Conservation (phyloP, 2,888 invertebrate species). For the Ormyrus thymus region DNA sequence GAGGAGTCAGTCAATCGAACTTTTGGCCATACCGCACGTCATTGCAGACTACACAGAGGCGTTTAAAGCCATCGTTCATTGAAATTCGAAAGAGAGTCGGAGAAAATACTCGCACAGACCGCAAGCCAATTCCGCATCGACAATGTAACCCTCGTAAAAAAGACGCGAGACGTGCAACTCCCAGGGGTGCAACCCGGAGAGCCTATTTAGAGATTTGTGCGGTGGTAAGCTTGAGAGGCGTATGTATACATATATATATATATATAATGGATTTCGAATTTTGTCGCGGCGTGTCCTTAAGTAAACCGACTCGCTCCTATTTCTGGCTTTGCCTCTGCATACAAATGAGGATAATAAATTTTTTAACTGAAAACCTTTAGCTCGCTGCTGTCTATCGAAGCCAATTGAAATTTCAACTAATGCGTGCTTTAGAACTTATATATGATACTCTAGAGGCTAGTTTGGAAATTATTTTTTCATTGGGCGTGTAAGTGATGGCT, state of each 20-base stretch:
- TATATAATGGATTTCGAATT: conserved; percentile 30
- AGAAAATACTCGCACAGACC: conserved; percentile 56
- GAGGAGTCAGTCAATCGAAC: neutral
- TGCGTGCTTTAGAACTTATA: conserved; percentile 4
- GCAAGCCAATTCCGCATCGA: conserved; percentile 59
- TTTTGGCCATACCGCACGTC: conserved; percentile 61
- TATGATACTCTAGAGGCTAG: neutral
- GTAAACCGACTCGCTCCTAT: conserved; percentile 34
- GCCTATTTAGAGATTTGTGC: conserved; percentile 41
- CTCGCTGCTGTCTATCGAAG: neutral
- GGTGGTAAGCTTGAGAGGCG: conserved; percentile 12
- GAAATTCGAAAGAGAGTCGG: conserved; percentile 59
- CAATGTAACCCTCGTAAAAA: conserved; percentile 60
- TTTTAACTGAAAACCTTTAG: neutral
- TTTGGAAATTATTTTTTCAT: conserved; percentile 4
- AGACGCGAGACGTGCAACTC: conserved; percentile 42
- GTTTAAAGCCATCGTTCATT: conserved; percentile 62
- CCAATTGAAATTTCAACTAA: no score
- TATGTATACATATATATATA: neutral
- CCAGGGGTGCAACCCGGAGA: conserved; percentile 55
- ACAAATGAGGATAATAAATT: conserved; percentile 36
- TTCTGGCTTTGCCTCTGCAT: conserved; percentile 13
- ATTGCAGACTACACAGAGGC: conserved; percentile 60
- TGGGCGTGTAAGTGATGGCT: neutral
- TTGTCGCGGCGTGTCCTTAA: conserved; percentile 19